Base-by-base conservation (phyloP, 1,140 invertebrate genomes). In the Drosophila lowei region DNA sequence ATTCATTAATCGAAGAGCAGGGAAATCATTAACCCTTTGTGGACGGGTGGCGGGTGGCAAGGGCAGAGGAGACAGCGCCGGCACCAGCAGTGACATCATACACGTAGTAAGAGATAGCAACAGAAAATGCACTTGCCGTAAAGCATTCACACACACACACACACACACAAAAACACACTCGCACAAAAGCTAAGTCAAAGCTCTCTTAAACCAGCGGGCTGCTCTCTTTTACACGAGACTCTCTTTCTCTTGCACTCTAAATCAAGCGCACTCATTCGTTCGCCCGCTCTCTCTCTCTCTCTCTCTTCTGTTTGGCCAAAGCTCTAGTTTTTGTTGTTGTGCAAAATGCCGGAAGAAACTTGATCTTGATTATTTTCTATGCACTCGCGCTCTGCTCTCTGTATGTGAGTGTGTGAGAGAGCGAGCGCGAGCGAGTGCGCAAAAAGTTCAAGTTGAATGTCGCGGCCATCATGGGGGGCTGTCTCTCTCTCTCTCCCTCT, bases 401-500 rank as follows among this genome's bases (percentile, higher is more conserved):
- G 34, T 13, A 2, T 30, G 23, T 30, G 28, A 11, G 3, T 34
- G 30, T 34, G 52, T 34, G 55, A 56, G 57, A 43, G 50, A 42
- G 65, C 38, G 72, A 65, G 73, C 57, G 77, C 43, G 48, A 42
- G 61, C 30, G 57, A 58, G 56, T 76, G 79, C 77, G 88, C 75
- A 72, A 89, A 89, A 89, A 90, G 88, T 90, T 90, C 88, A 90
- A 90, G 88, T 90, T 90, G 78, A 90, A 90, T 90, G 86, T 86
- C 80, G 80, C 77, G 83, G 81, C 84, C 79, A 83, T 86, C n/a
- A 56, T 55, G 62, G 4, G 34, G 34, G 34, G 34, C 11, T 38
- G 62, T 50, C 61, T 60, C 47, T 43, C 50, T 55, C 41, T 34
- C 25, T 42, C 63, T 30, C 18, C 43, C 44, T 16, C 44, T 28